phyloP scores from a whole-genome alignment of 2,113 vertebrate genomes.

The Acanthochromis polyacanthus region DNA sequence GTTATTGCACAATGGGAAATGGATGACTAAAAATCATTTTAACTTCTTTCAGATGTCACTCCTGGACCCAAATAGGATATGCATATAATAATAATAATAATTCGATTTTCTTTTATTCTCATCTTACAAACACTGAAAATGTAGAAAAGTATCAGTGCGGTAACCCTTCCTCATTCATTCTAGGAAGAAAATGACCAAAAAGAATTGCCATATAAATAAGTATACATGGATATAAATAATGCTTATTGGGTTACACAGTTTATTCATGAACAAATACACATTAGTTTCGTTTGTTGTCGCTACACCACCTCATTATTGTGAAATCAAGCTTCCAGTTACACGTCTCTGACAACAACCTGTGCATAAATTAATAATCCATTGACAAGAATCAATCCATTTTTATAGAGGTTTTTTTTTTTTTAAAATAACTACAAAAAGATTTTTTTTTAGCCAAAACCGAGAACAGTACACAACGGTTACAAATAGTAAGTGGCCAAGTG shows the following conservation, averaged over 20 bases:
- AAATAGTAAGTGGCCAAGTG: not conserved
- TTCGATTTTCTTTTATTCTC: no score
- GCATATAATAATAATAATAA: conserved; percentile 1
- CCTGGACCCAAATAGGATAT: not conserved
- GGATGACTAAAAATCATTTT: not conserved
- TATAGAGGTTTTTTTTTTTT: no score
- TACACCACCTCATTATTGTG: not conserved
- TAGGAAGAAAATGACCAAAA: not conserved
- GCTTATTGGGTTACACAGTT: not conserved
- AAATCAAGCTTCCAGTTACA: not conserved
- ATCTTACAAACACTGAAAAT: no score
- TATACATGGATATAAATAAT: not conserved
- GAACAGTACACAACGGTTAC: not conserved
- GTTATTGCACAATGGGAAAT: not conserved
- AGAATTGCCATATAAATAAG: not conserved
- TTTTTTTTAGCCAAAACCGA: not conserved
- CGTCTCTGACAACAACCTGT: not conserved
- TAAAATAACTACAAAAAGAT: no score
- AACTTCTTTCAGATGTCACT: not conserved
- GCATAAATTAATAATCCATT: not conserved
- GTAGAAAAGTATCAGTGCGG: no score
- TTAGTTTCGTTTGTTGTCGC: not conserved
- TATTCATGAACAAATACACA: not conserved
- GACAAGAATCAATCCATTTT: no score
- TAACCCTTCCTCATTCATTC: not conserved